phyloP scores from a whole-genome alignment of 2,888 invertebrate genomes.

The Dicycla oo region DNA sequence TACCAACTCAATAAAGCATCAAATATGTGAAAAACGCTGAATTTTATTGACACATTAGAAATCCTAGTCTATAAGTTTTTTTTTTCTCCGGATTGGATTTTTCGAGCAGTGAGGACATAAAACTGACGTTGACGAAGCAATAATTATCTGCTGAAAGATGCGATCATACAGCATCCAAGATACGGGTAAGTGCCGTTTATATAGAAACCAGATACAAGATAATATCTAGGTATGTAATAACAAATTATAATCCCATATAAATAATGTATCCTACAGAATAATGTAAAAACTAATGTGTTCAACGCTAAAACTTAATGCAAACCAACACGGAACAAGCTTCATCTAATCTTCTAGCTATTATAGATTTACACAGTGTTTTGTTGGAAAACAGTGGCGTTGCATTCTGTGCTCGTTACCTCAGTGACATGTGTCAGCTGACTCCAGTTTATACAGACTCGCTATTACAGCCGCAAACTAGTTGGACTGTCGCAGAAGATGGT shows the following conservation, averaged over 20 bases:
- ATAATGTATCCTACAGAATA: slow-evolving; percentile 49
- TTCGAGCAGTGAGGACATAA: background rate
- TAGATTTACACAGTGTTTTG: slow-evolving; percentile 63
- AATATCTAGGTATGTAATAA: slow-evolving; percentile 34
- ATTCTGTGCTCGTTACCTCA: slow-evolving; percentile 73
- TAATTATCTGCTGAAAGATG: slow-evolving; percentile 21
- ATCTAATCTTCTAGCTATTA: slow-evolving; percentile 48
- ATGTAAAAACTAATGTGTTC: slow-evolving; percentile 43
- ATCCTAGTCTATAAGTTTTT: background rate
- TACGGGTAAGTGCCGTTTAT: background rate
- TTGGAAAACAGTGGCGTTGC: slow-evolving; percentile 66
- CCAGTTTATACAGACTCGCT: slow-evolving; percentile 64
- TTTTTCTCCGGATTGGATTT: background rate
- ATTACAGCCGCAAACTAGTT: slow-evolving; percentile 66
- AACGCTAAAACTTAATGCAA: slow-evolving; percentile 57
- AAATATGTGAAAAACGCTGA: background rate
- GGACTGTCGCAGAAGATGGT: slow-evolving; percentile 61
- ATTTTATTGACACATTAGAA: background rate
- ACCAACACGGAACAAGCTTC: slow-evolving; percentile 46
- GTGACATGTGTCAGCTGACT: slow-evolving; percentile 73
- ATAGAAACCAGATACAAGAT: slow-evolving; percentile 38
- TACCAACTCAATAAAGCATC: background rate
- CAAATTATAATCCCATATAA: slow-evolving; percentile 44
- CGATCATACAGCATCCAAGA: slow-evolving; percentile 15
- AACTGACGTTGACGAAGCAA: background rate